Evolutionary conservation across 2,888 invertebrate genomes (phyloP).

Genomic region (Amblyjoppa fuscipennis): DNA sequence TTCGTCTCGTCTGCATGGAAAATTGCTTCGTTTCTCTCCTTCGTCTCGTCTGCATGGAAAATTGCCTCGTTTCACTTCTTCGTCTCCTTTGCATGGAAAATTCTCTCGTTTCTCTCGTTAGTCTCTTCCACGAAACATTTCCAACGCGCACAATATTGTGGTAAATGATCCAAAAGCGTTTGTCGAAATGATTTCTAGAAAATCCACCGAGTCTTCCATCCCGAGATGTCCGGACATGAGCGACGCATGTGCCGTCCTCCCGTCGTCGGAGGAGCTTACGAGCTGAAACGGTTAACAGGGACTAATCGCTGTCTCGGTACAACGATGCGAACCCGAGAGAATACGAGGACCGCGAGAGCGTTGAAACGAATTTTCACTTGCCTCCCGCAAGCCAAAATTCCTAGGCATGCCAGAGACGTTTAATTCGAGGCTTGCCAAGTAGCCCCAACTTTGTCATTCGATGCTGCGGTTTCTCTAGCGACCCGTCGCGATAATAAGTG

Average conservation of each 20-base stretch:
- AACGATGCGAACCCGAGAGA: constrained; percentile 46
- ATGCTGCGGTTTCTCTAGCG: constrained; percentile 15
- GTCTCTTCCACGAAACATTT: constrained; percentile 14
- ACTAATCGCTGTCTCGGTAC: constrained; percentile 61
- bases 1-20: background rate
- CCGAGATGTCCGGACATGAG: constrained; percentile 25
- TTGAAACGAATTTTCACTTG: constrained; percentile 50
- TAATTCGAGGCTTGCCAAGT: constrained; percentile 62
- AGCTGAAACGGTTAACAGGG: constrained; percentile 59
- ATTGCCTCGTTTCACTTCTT: background rate
- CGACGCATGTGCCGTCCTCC: constrained; percentile 33
- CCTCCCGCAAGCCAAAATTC: constrained; percentile 62
- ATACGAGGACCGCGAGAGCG: constrained; percentile 11
- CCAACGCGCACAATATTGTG: constrained; percentile 22
- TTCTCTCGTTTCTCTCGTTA: background rate
- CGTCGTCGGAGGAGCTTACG: constrained; percentile 54
- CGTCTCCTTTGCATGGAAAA: background rate
- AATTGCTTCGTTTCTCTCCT: background rate
- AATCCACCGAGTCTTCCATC: background rate
- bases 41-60: background rate
- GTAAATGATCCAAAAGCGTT: constrained; percentile 4
- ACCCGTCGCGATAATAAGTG: constrained; percentile 29
- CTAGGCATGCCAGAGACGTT: constrained; percentile 58
- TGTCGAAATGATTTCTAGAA: background rate
- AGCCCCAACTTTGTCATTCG: constrained; percentile 55